A percentile compares a stretch with the other conserved stretches of the same genome.
Conservation (phyloP, 2,797 vertebrate species). For the Epinephelus malabaricus region DNA sequence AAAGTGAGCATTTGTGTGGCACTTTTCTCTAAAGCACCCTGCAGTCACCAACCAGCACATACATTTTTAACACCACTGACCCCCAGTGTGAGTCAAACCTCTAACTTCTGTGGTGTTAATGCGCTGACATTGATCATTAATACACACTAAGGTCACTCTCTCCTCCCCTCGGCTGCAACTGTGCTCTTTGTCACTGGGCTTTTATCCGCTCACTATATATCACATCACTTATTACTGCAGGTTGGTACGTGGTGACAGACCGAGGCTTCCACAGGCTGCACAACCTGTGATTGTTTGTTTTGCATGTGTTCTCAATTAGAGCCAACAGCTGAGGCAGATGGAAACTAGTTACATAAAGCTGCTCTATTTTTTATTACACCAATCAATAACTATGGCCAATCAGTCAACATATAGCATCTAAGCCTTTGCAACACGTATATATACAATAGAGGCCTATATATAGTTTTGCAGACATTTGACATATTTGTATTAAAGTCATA, state of each 20-base stretch:
- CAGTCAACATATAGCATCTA: slow-evolving; percentile 39
- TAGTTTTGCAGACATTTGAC: not conserved
- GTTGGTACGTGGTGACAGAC: slow-evolving; percentile 56
- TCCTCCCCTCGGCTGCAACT: slow-evolving; percentile 3
- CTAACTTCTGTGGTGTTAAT: slow-evolving; percentile 1
- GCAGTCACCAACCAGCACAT: not conserved
- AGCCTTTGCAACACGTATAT: not conserved
- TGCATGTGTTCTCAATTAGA: slow-evolving; percentile 75
- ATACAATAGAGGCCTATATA: not conserved
- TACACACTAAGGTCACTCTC: not conserved
- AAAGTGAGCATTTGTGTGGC: not conserved
- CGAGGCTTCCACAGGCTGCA: slow-evolving; percentile 49
- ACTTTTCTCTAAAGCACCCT: not conserved
- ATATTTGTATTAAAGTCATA: not conserved
- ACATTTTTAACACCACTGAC: not conserved
- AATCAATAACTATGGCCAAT: slow-evolving; percentile 75
- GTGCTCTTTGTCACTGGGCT: slow-evolving; percentile 8
- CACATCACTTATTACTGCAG: slow-evolving; percentile 35
- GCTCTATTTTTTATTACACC: slow-evolving; percentile 72
- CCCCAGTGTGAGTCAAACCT: not conserved
- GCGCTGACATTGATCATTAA: not conserved
- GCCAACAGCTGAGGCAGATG: slow-evolving; percentile 77
- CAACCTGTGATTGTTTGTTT: slow-evolving; percentile 75
- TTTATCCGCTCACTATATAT: slow-evolving; percentile 17
- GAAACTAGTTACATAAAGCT: slow-evolving; percentile 85